These are phyloP conservation scores for Aphis craccivora DNA, from an alignment of 1,140 invertebrate species.

Conservation along the genomic window DNA sequence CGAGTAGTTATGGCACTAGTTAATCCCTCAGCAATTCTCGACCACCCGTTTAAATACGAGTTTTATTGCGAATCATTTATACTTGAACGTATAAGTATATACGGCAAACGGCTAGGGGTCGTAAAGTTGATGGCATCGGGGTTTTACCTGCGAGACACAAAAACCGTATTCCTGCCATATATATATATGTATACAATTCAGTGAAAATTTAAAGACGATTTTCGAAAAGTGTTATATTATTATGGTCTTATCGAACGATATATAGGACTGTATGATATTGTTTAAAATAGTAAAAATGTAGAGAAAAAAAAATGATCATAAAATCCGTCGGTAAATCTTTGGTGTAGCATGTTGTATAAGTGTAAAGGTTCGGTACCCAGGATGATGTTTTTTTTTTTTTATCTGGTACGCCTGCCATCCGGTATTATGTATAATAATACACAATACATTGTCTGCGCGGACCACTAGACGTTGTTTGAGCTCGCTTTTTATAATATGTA, in stretches of 20 bases:
- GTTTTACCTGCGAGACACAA: slow-evolving; percentile 3
- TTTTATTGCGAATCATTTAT: slow-evolving; percentile 5
- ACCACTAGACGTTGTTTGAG: background rate
- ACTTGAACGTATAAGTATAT: background rate
- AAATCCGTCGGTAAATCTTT: background rate
- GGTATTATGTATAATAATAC: background rate
- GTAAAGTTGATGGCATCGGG: background rate
- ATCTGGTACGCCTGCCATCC: background rate
- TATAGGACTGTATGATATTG: background rate
- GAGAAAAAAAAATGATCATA: background rate
- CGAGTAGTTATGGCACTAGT: background rate
- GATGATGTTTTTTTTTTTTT: background rate
- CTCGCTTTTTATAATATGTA: background rate
- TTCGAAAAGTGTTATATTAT: background rate
- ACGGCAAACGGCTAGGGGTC: background rate
- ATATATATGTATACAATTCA: background rate
- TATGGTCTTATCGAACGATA: background rate
- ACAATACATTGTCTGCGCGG: background rate
- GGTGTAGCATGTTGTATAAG: background rate
- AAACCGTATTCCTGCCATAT: background rate
- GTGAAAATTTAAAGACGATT: background rate
- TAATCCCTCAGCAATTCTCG: slow-evolving; percentile 19
- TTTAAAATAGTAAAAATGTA: background rate
- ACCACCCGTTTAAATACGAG: background rate
- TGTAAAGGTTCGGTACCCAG: background rate